Conservation (phyloP, 2,797 vertebrate species). For the Pagetopsis macropterus region DNA sequence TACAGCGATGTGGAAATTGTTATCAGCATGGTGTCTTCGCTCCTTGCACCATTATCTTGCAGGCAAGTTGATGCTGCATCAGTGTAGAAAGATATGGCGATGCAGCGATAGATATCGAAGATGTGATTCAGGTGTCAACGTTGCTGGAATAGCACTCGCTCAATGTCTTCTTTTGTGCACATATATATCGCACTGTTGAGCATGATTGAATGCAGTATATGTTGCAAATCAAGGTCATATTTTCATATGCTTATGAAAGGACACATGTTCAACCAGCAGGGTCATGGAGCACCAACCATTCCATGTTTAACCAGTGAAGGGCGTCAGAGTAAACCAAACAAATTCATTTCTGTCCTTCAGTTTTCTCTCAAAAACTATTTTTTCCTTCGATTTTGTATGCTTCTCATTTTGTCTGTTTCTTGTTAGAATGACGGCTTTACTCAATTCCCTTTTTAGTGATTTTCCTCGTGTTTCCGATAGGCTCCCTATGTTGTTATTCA, state of each 20-base stretch:
- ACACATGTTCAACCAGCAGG: background rate
- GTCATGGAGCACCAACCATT: conserved; percentile 14
- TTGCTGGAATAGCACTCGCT: conserved; percentile 22
- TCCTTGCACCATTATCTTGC: conserved; percentile 10
- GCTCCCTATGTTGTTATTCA: no score
- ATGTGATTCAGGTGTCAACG: conserved; percentile 21
- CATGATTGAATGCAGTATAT: conserved; percentile 28
- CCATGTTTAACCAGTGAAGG: conserved; percentile 2
- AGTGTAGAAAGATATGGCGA: background rate
- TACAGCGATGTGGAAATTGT: conserved; percentile 10
- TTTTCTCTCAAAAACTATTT: conserved; percentile 21
- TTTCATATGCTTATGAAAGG: conserved; percentile 23
- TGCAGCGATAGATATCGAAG: conserved; percentile 1
- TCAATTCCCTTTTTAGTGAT: conserved; percentile 26
- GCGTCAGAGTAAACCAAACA: conserved; percentile 7
- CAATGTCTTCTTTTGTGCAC: conserved; percentile 10
- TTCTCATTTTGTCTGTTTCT: conserved; percentile 4
- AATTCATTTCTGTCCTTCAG: conserved; percentile 2
- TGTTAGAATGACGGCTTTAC: conserved; percentile 47
- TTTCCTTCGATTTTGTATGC: background rate
- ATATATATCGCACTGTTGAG: conserved; percentile 21
- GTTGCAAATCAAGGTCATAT: conserved; percentile 34
- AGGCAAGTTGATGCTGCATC: conserved; percentile 18
- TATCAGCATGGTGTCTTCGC: background rate
- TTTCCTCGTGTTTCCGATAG: conserved; percentile 45